Percentiles rank a stretch among this genome's conserved stretches.
Conservation (phyloP, 2,113 vertebrate genomes). For the Labeo rohita region DNA sequence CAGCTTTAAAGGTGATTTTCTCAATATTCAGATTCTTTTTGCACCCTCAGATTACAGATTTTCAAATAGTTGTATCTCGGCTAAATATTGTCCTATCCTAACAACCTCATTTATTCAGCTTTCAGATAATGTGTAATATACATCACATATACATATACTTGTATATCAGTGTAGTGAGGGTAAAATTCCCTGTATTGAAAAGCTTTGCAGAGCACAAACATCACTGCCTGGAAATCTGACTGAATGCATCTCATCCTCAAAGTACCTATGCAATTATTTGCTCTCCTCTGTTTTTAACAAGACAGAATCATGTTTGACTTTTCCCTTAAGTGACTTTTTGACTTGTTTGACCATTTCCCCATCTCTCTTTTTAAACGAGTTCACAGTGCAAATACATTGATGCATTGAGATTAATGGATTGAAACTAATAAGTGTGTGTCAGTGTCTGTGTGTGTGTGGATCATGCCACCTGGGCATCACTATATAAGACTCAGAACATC, state of each 20-base stretch:
- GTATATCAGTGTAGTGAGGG: too few species aligned
- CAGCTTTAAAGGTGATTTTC: too few species aligned
- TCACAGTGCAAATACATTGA: conserved; percentile 63
- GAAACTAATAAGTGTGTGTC: conserved; percentile 65
- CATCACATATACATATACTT: too few species aligned
- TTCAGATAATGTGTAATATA: too few species aligned
- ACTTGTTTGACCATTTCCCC: conserved; percentile 39
- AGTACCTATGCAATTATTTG: conserved; percentile 19
- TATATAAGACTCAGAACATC: conserved; percentile 73
- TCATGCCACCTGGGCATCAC: conserved; percentile 67
- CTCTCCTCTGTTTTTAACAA: conserved; percentile 52
- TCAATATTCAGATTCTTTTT: too few species aligned
- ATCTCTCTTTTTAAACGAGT: conserved; percentile 55
- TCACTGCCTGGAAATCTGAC: background rate
- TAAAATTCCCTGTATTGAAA: background rate
- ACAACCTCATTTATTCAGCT: too few species aligned
- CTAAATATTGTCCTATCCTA: too few species aligned
- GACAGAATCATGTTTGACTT: conserved; percentile 62
- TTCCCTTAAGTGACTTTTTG: conserved; percentile 60
- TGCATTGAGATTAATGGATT: conserved; percentile 75
- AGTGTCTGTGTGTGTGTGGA: conserved; percentile 7
- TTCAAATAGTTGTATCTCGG: too few species aligned
- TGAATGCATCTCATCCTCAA: background rate
- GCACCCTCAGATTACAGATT: too few species aligned
- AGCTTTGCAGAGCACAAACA: background rate